Conservation (phyloP, 2,113 vertebrate species). For the Smithornis capensis region DNA sequence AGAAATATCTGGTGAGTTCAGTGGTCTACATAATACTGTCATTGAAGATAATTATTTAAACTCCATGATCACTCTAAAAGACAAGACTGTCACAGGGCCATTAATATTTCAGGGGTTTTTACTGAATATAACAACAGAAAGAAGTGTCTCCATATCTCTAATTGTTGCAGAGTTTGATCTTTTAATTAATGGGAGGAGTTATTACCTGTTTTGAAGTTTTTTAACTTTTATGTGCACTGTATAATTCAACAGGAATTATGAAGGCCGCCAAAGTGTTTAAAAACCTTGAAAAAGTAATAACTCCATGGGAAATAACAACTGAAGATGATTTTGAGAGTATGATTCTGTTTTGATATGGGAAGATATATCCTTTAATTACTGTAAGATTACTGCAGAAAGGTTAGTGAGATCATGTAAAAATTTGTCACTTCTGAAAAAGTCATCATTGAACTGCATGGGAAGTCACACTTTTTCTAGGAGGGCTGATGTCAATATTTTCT, state of each 20-base stretch:
- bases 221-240: neutral
- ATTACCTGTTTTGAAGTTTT: neutral
- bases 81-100: neutral
- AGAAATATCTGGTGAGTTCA: neutral
- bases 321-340: neutral
- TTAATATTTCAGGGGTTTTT: neutral
- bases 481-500: neutral
- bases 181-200: neutral
- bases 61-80: neutral
- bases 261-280: neutral
- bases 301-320: neutral
- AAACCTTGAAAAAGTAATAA: neutral
- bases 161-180: neutral
- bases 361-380: neutral
- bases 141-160: neutral
- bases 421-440: neutral
- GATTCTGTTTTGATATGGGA: neutral
- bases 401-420: neutral
- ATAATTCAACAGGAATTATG: neutral
- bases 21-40: neutral
- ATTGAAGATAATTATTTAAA: neutral
- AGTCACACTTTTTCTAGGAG: neutral
- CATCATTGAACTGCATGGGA: neutral
- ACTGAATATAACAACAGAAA: neutral
- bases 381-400: neutral